These are phyloP conservation scores for Ceyx erithaca DNA, from an alignment of 2,797 vertebrate genomes.

Conservation along the genomic window DNA sequence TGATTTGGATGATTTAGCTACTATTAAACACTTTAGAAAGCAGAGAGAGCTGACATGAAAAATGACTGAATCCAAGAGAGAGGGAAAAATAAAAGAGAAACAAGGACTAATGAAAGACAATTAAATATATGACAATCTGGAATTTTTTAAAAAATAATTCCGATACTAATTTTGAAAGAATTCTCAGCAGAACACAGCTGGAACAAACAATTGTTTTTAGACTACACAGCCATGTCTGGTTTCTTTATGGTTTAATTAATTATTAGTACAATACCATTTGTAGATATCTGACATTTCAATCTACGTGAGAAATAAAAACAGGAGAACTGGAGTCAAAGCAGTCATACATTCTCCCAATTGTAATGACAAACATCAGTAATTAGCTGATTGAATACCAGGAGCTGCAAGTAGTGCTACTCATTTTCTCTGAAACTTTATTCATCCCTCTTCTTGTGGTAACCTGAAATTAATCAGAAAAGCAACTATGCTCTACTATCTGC, in stretches of 20 bases:
- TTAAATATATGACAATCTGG: not conserved
- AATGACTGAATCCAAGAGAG: conserved; percentile 9
- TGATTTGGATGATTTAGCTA: conserved; percentile 13
- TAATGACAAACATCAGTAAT: not conserved
- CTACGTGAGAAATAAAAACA: conserved; percentile 17
- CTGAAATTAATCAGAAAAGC: not conserved
- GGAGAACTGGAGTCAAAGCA: not conserved
- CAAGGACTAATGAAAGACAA: conserved; percentile 21
- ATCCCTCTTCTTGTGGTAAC: not conserved
- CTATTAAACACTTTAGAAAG: conserved; percentile 31
- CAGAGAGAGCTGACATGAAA: not conserved
- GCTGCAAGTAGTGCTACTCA: not conserved
- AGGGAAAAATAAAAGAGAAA: not conserved
- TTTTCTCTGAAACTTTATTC: not conserved
- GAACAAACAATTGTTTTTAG: not conserved
- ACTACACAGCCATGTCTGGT: not conserved
- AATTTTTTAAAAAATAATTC: not conserved
- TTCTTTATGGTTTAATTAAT: conserved; percentile 22
- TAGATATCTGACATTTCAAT: not conserved
- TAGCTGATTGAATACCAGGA: not conserved
- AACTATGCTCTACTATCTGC: rapidly evolving
- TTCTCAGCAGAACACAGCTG: not conserved
- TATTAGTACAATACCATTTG: not conserved
- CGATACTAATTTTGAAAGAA: not conserved
- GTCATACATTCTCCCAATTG: not conserved